Base-by-base conservation (phyloP, 2,113 vertebrate species). In the Ameiurus melas region DNA sequence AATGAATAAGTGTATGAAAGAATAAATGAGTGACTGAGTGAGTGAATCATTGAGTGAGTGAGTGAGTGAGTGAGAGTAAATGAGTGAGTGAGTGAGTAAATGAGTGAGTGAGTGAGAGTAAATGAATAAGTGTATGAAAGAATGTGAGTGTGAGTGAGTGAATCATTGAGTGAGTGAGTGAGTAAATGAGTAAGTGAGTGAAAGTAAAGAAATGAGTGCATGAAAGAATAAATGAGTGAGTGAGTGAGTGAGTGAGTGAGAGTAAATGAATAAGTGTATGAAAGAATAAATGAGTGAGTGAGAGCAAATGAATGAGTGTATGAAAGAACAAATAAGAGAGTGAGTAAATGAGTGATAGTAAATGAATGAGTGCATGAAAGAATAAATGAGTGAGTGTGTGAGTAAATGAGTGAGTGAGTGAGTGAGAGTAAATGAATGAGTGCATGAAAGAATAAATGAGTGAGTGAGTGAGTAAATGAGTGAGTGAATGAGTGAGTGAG, bases 361-460 rank as follows among this genome's bases (percentile, higher is more conserved):
- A 33, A 1, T 71, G 39, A 43, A n/a, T n/a, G 39, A 43, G 39
- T 43, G 39, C 39, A 43, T 43, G 39, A 43, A 43, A 43, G 39
- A 43, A 43, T 43, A 8, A 81, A 0, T 33, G 53, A 55, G 51
- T 30, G 75, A 79, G 27, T 13, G n/a, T 36, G 25, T 25, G 17
- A 47, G 58, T 88, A n/a, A n/a, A n/a, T n/a, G n/a, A n/a, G 27
- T 13, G n/a, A 55, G 25, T 25, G 17, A 47, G 58, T 88, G 80
- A 81, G 47, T 20, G 30, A 20, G 2, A 4, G 39, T 70, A 86
- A 86, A 64, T 85, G 47, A 86, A 57, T 51, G 58, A 13, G 85
- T 39, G 64, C 43, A 30, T 83, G 78, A 60, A 14, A 10, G 39
- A 43, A 43, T 43, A 20, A 27, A 2, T 33, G 55, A 66, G 13